Evolutionary conservation across 2,888 invertebrate species (phyloP).

Genomic region (Seladonia tumulorum): DNA sequence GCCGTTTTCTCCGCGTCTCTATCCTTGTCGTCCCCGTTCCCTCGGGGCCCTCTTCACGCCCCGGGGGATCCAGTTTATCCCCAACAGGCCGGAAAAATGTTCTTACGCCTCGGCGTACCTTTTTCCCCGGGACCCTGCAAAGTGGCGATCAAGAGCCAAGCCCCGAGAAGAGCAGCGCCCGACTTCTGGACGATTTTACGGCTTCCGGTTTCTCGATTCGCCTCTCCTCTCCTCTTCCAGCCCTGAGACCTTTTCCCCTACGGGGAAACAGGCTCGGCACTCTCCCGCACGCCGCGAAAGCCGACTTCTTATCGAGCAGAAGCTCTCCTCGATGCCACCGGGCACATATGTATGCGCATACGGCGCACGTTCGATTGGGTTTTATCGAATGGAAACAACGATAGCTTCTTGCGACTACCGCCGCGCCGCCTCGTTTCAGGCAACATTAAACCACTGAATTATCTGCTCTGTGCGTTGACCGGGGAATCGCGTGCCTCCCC

Average conservation of each 20-base stretch:
- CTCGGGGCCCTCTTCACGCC: conserved; percentile 17
- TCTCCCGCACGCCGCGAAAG: conserved; percentile 10
- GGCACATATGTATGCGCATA: conserved; percentile 5
- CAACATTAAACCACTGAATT: conserved; percentile 16
- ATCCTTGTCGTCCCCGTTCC: background rate
- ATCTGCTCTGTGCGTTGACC: background rate
- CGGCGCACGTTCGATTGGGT: conserved; percentile 13
- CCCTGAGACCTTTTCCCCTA: background rate
- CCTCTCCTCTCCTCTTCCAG: background rate
- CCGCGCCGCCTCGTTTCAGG: conserved; percentile 15
- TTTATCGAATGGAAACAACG: conserved; percentile 36
- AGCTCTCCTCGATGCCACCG: background rate
- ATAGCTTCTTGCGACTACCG: conserved; percentile 8
- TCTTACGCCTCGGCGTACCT: conserved; percentile 52
- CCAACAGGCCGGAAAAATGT: conserved; percentile 58
- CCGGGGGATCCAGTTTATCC: conserved; percentile 41
- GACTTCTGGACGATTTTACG: conserved; percentile 42
- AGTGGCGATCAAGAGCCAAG: conserved; percentile 21
- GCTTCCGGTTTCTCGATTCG: conserved; percentile 45
- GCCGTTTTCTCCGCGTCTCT: conserved; percentile 35
- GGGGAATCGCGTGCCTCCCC: background rate
- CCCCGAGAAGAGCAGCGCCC: background rate
- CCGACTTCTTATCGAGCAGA: conserved; percentile 16
- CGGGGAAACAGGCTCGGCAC: background rate
- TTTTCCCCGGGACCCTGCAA: conserved; percentile 6